Evolutionary conservation across 2,888 invertebrate genomes (phyloP), one percentile per base, ranked within the genome.

Genomic region (Drosophila silvestris): DNA sequence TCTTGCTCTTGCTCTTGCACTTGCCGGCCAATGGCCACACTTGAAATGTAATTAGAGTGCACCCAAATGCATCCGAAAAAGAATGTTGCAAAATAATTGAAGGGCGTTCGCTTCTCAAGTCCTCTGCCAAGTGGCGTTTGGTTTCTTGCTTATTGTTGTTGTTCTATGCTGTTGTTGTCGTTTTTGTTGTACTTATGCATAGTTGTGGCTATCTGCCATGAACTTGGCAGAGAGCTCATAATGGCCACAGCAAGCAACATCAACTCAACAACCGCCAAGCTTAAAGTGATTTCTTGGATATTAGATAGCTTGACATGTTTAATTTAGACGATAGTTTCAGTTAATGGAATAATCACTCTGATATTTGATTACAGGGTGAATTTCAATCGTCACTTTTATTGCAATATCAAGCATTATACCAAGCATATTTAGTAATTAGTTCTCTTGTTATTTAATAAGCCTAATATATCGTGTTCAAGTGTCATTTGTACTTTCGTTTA

Each of bases 11-110:
- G 75, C 72, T 79, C 60, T 50, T 50, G 72, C 70, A 76, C 53
- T 41, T 44, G 67, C 47, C 47, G 63, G 76, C 80, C 80, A 70
- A 80, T 82, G 83, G 76, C 83, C 83, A 80, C 89, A 85, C 89
- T 88, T 71, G 54, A 78, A 83, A 81, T 89, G 70, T 78, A 86
- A 86, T 84, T 89, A 73, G 79, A 86, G 87, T 89, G 89, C 85
- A 86, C 79, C 72, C 86, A 73, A 85, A 88, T 88, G 82, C 85
- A 85, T 60, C 88, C 63, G 60, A 74, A 71, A 72, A 74, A 61
- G 66, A 78, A 79, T 73, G 68, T 82, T 81, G 65, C 82, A 73
- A 74, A 79, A 77, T 69, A 81, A 79, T 73, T 78, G 82, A 79
- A 82, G 79, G 79, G 79, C 79, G 69, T 68, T 58, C 61, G 77